These are phyloP conservation scores for Zosterops pallidus DNA, from an alignment of 2,113 vertebrate genomes.

Conservation along the genomic window DNA sequence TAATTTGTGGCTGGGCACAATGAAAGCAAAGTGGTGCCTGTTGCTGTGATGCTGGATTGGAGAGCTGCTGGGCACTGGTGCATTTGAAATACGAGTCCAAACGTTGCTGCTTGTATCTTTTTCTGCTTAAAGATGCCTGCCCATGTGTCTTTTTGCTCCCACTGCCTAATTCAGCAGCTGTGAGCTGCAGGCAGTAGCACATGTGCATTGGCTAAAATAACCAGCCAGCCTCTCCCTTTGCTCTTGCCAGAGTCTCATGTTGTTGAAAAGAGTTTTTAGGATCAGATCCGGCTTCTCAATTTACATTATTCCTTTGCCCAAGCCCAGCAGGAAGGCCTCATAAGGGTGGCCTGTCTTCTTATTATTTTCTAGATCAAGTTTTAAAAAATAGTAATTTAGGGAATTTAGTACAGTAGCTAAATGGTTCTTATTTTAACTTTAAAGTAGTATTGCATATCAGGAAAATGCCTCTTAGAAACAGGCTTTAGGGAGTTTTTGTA, in stretches of 20 bases:
- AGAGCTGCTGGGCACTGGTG: not conserved
- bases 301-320: slow-evolving; percentile 28
- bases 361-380: not conserved
- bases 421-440: not conserved
- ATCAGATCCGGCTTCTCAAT: slow-evolving; percentile 8
- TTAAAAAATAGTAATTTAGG: not conserved
- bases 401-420: not conserved
- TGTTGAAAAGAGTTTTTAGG: slow-evolving; percentile 20
- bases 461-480: not conserved
- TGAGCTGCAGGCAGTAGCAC: slow-evolving; percentile 47
- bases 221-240: slow-evolving; percentile 7
- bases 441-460: not conserved
- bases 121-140: slow-evolving; percentile 9
- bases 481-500: not conserved
- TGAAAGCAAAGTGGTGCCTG: not conserved
- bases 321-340: not conserved
- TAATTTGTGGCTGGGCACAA: not conserved
- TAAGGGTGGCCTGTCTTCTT: not conserved
- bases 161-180: slow-evolving; percentile 52
- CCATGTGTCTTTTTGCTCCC: not conserved
- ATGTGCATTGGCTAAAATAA: slow-evolving; percentile 64
- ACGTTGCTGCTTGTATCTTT: slow-evolving; percentile 6
- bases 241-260: slow-evolving; percentile 44
- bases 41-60: not conserved
- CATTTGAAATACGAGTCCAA: not conserved